Base-by-base conservation (phyloP, 2,113 vertebrate genomes). In the Catharus bicknelli region DNA sequence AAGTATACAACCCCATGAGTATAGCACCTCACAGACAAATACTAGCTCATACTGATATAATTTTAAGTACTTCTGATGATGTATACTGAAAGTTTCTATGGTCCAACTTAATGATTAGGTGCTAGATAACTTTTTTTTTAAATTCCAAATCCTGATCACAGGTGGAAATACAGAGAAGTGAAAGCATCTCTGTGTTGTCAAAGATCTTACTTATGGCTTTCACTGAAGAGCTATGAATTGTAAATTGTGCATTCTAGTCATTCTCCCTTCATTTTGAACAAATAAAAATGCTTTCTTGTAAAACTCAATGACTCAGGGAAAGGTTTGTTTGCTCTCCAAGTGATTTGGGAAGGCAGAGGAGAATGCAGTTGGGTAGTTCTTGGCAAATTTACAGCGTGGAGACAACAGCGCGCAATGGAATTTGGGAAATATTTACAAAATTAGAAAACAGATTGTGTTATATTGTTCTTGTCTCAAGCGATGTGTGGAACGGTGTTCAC, bases 391-490 rank as follows among this genome's bases (percentile, higher is more conserved):
- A 70, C 29, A 73, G 69, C 4, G 16, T 5, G 12, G 90, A 96
- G 85, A 94, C 90, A 96, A 91, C 93, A 94, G 94, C 47, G 53
- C 84, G 88, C 80, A 90, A 90, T 87, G 90, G 59, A 96, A 91
- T 70, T 67, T 68, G 78, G 88, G 83, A 97, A 97, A 94, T 96
- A 97, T 97, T 97, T 97, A 73, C 93, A 96, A 97, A 96, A 95
- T 83, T 78, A 91, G 90, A 74, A 73, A 96, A 87, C 70, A 95
- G 57, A 94, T 88, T 93, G 75, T 89, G 58, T 80, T 96, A 38
- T 62, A 83, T 85, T 94, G 82, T 94, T 91, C 57, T 86, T 94
- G 83, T 91, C 74, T 96, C 72, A 51, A 79, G 79, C 63, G 90
- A 82, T 92, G 57, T 53, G 55, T 84, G 77, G 72, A 83, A 83